Conservation (phyloP, 2,888 invertebrate species). For the Orthonevra nobilis region DNA sequence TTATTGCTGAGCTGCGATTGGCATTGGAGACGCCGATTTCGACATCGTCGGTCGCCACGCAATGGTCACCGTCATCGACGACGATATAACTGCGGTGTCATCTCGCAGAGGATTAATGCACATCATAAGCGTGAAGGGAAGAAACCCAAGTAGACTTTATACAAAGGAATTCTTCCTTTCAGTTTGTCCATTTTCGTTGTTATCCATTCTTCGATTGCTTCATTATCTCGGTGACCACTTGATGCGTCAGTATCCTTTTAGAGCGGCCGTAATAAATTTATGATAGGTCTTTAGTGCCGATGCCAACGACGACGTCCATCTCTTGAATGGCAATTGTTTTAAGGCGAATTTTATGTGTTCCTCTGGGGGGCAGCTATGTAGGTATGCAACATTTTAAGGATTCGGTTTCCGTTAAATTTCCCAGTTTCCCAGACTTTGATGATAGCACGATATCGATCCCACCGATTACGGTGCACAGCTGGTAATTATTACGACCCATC, state of each 20-base stretch:
- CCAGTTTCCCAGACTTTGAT: constrained; percentile 11
- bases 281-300: constrained; percentile 47
- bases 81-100: constrained; percentile 59
- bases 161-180: not conserved
- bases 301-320: not conserved
- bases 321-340: not conserved
- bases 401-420: constrained; percentile 25
- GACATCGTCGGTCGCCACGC: not conserved
- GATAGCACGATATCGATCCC: constrained; percentile 21
- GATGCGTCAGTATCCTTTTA: constrained; percentile 35
- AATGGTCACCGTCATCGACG: constrained; percentile 4
- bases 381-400: not conserved
- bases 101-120: constrained; percentile 57
- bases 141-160: not conserved
- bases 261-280: constrained; percentile 60
- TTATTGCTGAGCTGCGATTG: constrained; percentile 45
- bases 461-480: constrained; percentile 28
- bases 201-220: constrained; percentile 42
- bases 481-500: constrained; percentile 38
- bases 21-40: constrained; percentile 4
- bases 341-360: constrained; percentile 36
- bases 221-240: constrained; percentile 44
- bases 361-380: not conserved
- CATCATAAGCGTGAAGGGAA: constrained; percentile 35
- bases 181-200: not conserved